A percentile compares a stretch with the other conserved stretches of the same genome.
phyloP scores from a whole-genome alignment of 2,888 invertebrate genomes.

The Drosophila melanosoma region DNA sequence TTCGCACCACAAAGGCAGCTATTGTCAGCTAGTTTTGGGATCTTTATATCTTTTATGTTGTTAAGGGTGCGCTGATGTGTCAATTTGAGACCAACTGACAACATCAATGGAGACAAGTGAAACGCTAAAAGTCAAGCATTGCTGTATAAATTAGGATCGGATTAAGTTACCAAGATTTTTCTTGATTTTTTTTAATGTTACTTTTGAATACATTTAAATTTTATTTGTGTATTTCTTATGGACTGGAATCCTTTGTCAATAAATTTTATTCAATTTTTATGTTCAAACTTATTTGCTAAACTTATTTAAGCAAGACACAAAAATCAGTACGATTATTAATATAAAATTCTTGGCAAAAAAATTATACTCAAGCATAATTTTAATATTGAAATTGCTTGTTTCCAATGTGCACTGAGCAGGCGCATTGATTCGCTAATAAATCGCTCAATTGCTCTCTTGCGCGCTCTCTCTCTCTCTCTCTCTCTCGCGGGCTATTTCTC shows the following conservation, averaged over 20 bases:
- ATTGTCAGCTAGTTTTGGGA: neutral
- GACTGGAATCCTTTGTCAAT: neutral
- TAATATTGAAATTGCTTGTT: neutral
- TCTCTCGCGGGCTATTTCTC: neutral
- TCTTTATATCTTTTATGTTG: neutral
- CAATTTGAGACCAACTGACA: neutral
- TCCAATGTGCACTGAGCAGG: constrained; percentile 49
- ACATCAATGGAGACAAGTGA: constrained; percentile 14
- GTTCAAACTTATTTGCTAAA: neutral
- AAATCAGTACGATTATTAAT: neutral
- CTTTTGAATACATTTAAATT: neutral
- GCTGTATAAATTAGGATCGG: constrained; percentile 12
- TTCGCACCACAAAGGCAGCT: constrained; percentile 22
- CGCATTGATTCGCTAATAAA: constrained; percentile 47
- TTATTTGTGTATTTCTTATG: neutral
- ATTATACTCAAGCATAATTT: neutral
- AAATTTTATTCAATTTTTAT: neutral
- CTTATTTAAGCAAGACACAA: neutral
- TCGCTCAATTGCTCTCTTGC: constrained; percentile 14
- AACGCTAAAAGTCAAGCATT: constrained; percentile 29
- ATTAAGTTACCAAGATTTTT: constrained; percentile 4
- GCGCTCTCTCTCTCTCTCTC: neutral
- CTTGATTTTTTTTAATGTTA: no score
- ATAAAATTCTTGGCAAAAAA: neutral
- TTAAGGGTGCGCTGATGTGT: constrained; percentile 32